These are phyloP conservation scores for Scortum barcoo DNA, from an alignment of 2,113 vertebrate genomes.

Conservation along the genomic window DNA sequence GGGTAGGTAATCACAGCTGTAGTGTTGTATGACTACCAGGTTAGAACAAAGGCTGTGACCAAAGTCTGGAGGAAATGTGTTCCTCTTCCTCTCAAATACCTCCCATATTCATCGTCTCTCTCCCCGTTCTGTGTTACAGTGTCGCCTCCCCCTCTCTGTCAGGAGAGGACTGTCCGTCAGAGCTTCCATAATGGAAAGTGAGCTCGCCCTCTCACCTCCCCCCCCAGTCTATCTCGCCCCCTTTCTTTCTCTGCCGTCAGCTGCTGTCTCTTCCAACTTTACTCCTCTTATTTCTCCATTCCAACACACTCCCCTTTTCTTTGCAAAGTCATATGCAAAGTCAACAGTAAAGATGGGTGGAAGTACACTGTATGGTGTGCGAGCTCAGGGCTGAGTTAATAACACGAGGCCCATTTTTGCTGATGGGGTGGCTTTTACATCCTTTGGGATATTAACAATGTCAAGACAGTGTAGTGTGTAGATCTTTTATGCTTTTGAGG, in stretches of 20 bases:
- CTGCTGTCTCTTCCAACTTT: constrained; percentile 55
- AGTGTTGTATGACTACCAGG: background rate
- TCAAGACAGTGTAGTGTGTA: background rate
- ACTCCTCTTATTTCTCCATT: constrained; percentile 27
- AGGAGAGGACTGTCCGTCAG: constrained; percentile 45
- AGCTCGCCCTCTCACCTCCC: constrained; percentile 34
- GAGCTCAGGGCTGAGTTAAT: background rate
- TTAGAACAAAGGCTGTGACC: constrained; percentile 13
- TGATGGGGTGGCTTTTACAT: background rate
- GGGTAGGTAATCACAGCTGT: constrained; percentile 11
- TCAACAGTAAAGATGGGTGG: constrained; percentile 25
- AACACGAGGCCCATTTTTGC: background rate
- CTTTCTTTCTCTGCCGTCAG: constrained; percentile 38
- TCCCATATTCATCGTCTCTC: background rate
- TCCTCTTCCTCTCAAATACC: constrained; percentile 4
- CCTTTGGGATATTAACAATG: background rate
- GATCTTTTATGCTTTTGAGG: background rate
- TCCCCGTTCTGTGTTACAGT: background rate
- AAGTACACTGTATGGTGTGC: background rate
- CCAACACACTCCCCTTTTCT: background rate
- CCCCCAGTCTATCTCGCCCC: background rate
- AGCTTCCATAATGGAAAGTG: constrained; percentile 56
- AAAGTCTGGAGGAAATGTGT: constrained; percentile 14
- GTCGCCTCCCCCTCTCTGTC: constrained; percentile 15
- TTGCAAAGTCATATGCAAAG: constrained; percentile 66